Percentiles rank a stretch among this genome's conserved stretches.
Evolutionary conservation across 2,888 invertebrate genomes (phyloP).

Genomic region (Criorhina ranunculi): DNA sequence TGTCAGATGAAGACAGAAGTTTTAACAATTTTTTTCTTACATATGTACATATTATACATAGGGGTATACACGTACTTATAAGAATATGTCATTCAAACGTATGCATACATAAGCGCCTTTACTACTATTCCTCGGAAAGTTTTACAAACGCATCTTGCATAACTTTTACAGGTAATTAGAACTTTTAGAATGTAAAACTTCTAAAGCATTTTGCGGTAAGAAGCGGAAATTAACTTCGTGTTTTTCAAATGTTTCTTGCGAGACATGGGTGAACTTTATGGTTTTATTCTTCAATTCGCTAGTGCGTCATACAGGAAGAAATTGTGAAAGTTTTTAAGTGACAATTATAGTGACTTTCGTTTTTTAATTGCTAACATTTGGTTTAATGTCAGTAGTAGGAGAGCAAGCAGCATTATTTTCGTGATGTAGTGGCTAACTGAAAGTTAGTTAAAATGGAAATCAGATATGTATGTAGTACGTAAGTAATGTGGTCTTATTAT

Average conservation of each 20-base stretch:
- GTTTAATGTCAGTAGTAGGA: slow-evolving; percentile 30
- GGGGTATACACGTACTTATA: too few relatives aligned
- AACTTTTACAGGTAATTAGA: slow-evolving; percentile 71
- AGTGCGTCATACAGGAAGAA: slow-evolving; percentile 29
- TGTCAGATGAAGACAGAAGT: too few relatives aligned
- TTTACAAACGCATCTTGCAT: slow-evolving; percentile 61
- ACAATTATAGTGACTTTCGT: slow-evolving; percentile 64
- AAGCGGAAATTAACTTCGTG: slow-evolving; percentile 72
- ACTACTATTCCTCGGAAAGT: not conserved
- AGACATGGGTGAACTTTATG: slow-evolving; percentile 47
- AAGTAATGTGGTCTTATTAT: too few relatives aligned
- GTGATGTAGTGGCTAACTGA: too few relatives aligned
- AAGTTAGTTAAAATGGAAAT: too few relatives aligned
- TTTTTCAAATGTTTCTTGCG: slow-evolving; percentile 22
- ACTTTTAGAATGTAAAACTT: slow-evolving; percentile 64
- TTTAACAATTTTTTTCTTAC: too few relatives aligned
- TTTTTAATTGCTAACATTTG: slow-evolving; percentile 64
- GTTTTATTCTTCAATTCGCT: slow-evolving; percentile 22
- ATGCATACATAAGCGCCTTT: not conserved
- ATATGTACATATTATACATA: too few relatives aligned
- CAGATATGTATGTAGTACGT: too few relatives aligned
- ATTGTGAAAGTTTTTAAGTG: slow-evolving; percentile 68
- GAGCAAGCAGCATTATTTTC: not conserved
- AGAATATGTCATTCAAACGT: too few relatives aligned
- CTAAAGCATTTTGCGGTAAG: slow-evolving; percentile 57